A percentile compares a stretch with the other conserved stretches of the same genome.
phyloP scores from a whole-genome alignment of 2,797 vertebrate species.

The Lindbergichthys nudifrons region DNA sequence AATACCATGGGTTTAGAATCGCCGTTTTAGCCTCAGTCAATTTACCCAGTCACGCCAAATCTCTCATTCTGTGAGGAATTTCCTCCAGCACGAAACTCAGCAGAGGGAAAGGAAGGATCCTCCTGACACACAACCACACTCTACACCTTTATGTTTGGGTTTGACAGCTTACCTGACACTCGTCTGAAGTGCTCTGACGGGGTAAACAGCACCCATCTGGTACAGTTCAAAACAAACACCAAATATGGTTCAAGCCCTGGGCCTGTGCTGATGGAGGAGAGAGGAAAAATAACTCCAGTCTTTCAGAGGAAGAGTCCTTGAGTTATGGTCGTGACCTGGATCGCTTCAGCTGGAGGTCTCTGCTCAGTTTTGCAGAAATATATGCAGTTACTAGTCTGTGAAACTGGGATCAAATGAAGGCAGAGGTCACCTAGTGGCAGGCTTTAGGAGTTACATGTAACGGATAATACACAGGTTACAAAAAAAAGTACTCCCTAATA shows the following conservation, averaged over 20 bases:
- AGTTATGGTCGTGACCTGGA: slow-evolving; percentile 21
- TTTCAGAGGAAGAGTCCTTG: slow-evolving; percentile 12
- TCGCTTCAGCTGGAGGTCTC: background rate
- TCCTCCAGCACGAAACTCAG: too few species aligned
- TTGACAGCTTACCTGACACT: slow-evolving; percentile 2
- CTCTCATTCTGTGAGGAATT: too few species aligned
- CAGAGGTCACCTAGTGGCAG: background rate
- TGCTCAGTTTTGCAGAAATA: background rate
- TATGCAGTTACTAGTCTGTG: background rate
- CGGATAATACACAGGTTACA: too few species aligned
- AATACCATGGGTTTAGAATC: too few species aligned
- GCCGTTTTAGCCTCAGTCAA: too few species aligned
- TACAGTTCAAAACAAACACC: slow-evolving; percentile 25
- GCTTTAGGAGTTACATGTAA: too few species aligned
- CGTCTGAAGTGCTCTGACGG: slow-evolving; percentile 5
- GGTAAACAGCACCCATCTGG: slow-evolving; percentile 37
- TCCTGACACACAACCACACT: too few species aligned
- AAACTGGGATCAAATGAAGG: background rate
- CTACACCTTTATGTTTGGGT: background rate
- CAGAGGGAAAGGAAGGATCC: too few species aligned
- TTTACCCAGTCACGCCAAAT: too few species aligned
- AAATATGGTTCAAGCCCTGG: slow-evolving; percentile 20
- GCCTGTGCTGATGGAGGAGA: slow-evolving; percentile 1
- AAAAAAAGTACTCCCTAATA: too few species aligned
- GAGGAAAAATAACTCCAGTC: slow-evolving; percentile 1